Percentiles rank a stretch among this genome's conserved stretches.
Conservation (phyloP, 2,113 vertebrate genomes). For the Cololabis saira region DNA sequence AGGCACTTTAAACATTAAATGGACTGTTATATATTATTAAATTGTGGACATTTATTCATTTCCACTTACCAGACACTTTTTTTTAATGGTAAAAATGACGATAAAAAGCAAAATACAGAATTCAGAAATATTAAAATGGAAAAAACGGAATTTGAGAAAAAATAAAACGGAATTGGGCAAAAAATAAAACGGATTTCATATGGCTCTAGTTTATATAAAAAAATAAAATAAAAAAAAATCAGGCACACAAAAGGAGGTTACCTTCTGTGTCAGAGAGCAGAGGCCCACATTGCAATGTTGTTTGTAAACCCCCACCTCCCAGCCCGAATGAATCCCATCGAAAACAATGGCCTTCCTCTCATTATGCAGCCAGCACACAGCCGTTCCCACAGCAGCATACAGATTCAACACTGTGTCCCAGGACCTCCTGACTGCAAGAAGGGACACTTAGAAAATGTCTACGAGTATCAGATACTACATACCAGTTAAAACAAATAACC, state of each 20-base stretch:
- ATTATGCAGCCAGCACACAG: constrained; percentile 68
- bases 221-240: background rate
- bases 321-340: constrained; percentile 45
- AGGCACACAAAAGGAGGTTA: constrained; percentile 25
- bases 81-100: too few relatives aligned
- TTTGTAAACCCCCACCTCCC: constrained; percentile 40
- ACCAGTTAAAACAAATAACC: constrained; percentile 9
- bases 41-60: too few relatives aligned
- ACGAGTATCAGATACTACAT: constrained; percentile 8
- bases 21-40: too few relatives aligned
- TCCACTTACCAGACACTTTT: too few relatives aligned
- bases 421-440: constrained; percentile 42
- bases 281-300: constrained; percentile 28
- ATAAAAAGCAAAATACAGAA: too few relatives aligned
- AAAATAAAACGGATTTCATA: too few relatives aligned
- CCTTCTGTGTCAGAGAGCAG: constrained; percentile 40
- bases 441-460: background rate
- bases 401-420: constrained; percentile 44
- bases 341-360: constrained; percentile 75
- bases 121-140: too few relatives aligned
- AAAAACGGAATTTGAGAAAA: too few relatives aligned
- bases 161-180: too few relatives aligned
- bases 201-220: too few relatives aligned
- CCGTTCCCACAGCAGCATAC: constrained; percentile 76
- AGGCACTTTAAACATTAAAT: too few relatives aligned